Evolutionary conservation across 1,140 invertebrate genomes (phyloP), one percentile per base, ranked within the genome.

Genomic region (Thaumatotibia leucotreta): DNA sequence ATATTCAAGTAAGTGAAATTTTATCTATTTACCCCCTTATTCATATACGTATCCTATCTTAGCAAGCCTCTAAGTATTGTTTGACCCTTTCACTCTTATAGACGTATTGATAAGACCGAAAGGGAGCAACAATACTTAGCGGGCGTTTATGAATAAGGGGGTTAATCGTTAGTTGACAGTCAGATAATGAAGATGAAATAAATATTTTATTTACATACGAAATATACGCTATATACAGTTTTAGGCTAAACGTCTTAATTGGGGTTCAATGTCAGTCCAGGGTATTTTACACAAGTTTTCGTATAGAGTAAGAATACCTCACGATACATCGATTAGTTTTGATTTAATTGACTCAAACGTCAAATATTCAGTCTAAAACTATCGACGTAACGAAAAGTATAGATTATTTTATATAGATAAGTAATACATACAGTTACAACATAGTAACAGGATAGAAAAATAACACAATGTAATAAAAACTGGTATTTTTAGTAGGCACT

Each of bases 171-270:
- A 39, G 8, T 39, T 39, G 11, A 39, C 35, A 45, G 39, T 45
- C 17, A 4, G 0, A 20, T 45, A 9, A 20, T 14, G 17, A 45
- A 45, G 39, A 14, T 6, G 17, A 58, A 29, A 24, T 58, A 58
- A 29, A n/a, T 58, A 14, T 39, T 39, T 14, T 58, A 58, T 58
- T 58, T 58, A 58, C 52, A 58, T 54, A 54, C 11, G 27, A 27
- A 10, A 27, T 27, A 29, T 58, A 29, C 23, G 5, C 52, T 58
- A 58, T 58, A 24, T 58, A 58, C 52, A 58, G 33, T 4, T 58
- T 58, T 58, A 58, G 52, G 23, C 27, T 58, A 58, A 58, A 31
- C 23, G 52, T 58, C 52, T 29, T 2, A 58, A 17, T 58, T 58
- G 52, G 52, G 52, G 27, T 31, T 58, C 5, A 14, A n/a, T 49